phyloP scores from a whole-genome alignment of 2,797 vertebrate species.

The Chiroxiphia lanceolata region DNA sequence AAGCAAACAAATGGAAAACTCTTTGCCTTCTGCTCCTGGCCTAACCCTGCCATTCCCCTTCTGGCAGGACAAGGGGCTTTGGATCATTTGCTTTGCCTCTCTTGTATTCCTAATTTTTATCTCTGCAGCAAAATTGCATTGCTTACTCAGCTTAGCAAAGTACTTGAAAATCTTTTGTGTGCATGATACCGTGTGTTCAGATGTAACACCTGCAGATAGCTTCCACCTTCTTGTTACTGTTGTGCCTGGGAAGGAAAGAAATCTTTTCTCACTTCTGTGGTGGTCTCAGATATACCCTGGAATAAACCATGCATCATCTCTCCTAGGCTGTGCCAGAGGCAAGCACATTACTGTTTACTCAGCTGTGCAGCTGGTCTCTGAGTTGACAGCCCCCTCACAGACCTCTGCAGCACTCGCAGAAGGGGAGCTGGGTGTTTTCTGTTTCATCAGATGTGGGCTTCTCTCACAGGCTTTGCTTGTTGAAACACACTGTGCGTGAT shows the following conservation, averaged over 20 bases:
- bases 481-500: background rate
- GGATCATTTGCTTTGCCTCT: background rate
- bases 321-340: background rate
- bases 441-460: background rate
- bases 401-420: background rate
- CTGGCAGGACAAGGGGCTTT: background rate
- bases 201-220: background rate
- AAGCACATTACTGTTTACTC: background rate
- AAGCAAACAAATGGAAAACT: background rate
- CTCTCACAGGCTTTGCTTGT: background rate
- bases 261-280: background rate
- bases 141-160: background rate
- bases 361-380: background rate
- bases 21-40: background rate
- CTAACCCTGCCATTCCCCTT: background rate
- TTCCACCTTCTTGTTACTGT: background rate
- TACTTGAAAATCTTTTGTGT: background rate
- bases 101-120: background rate
- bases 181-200: accelerated
- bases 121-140: background rate
- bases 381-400: background rate
- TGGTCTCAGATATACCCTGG: background rate
- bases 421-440: background rate
- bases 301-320: background rate
- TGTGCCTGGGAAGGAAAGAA: background rate